Base-by-base conservation (phyloP, 30 jellyfish, hydroid and myxozoan species). In the Rhopilema esculentum region DNA sequence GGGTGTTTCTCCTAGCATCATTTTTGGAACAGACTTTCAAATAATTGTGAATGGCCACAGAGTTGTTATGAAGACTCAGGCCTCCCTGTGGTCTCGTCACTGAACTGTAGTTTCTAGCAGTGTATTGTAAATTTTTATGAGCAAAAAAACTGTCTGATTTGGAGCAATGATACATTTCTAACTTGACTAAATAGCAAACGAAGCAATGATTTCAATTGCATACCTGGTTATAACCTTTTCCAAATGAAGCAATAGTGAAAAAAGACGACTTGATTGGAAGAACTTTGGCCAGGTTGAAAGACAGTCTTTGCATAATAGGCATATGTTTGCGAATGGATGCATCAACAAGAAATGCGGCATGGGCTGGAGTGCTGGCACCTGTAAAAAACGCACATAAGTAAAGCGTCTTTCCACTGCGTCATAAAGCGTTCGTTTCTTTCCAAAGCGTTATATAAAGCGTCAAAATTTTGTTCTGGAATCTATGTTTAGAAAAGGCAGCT, bases 311-410 rank as follows among this genome's bases (percentile, higher is more conserved):
- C 86, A 89, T 75, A 17, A 82, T 66, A 26, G 86, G 74, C 90
- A 81, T 89, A 72, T 89, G 97, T 26, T 72, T 23, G 64, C 66
- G 64, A 7, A 89, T 32, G 20, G 93, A 26, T 20, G 90, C 97
- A 82, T 89, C 97, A 27, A 89, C 90, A 67, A 89, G 97, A 49
- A 89, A 89, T 1, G 81, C 87, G n/a, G 85, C 90, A 67, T 75
- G 83, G 21, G 89, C 91, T 0, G 80, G 68, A 16, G 78, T 27
- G 28, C 64, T 29, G 25, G 93, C 61, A 40, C 66, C 97, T 88
- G 49, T 0, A 68, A 87, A 48, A 61, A 40, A 40, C 57, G 31
- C 74, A 64, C 15, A 26, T 23, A n/a, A n/a, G n/a, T n/a, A n/a
- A n/a, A 53, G n/a, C n/a, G 18, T 53, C n/a, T 19, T 0, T 0